Evolutionary conservation across 2,113 vertebrate genomes (phyloP).

Genomic region (Proteles cristata): DNA sequence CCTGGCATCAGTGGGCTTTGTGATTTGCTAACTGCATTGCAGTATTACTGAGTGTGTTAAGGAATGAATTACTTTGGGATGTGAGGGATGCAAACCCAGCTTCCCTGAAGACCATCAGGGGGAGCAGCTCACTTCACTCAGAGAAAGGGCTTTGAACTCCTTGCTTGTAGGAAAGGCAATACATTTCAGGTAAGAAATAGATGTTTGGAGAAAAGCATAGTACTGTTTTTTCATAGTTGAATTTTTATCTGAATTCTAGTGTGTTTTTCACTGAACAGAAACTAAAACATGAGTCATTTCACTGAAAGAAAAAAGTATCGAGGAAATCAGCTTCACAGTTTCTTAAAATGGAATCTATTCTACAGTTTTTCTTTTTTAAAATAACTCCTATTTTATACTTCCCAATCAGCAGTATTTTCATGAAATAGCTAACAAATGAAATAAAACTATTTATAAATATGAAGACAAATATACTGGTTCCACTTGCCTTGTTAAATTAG

Average conservation of each 20-base stretch:
- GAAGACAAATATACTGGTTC: not conserved
- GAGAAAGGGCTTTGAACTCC: not conserved
- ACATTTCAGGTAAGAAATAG: not conserved
- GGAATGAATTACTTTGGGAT: not conserved
- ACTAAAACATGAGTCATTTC: slow-evolving; percentile 9
- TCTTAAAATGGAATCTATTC: slow-evolving; percentile 22
- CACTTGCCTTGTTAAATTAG: not conserved
- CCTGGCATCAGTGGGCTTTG: not conserved
- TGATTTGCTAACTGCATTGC: not conserved
- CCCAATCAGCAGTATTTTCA: slow-evolving; percentile 6
- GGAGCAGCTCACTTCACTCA: not conserved
- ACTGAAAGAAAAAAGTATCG: slow-evolving; percentile 9
- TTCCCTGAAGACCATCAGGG: not conserved
- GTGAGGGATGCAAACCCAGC: not conserved
- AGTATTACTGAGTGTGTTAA: not conserved
- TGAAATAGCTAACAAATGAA: not conserved
- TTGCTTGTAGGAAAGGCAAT: not conserved
- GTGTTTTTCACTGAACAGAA: slow-evolving; percentile 17
- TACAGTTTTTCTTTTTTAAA: not conserved
- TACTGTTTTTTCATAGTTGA: not conserved
- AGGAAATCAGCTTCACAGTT: not conserved
- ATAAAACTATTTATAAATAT: not conserved
- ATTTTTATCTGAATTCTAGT: slow-evolving; percentile 36
- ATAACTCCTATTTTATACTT: not conserved
- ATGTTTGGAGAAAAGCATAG: not conserved